Evolutionary conservation across 2,888 invertebrate species (phyloP).

Genomic region (Scrobipalpa atriplicella): DNA sequence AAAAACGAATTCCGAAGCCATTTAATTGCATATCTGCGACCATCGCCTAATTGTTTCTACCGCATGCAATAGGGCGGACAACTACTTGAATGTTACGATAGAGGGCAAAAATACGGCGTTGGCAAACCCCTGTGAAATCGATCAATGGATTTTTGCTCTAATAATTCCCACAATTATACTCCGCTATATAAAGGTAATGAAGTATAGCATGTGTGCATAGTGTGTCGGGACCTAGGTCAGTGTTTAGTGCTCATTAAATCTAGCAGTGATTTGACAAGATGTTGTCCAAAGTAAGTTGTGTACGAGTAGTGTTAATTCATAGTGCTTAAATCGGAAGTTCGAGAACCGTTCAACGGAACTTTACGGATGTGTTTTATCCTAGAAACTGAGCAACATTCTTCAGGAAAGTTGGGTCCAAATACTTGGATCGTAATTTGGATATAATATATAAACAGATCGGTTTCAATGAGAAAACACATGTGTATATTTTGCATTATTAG

Average conservation of each 20-base stretch:
- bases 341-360: background rate
- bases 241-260: slow-evolving; percentile 35
- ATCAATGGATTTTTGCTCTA: slow-evolving; percentile 78
- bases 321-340: background rate
- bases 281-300: slow-evolving; percentile 63
- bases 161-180: slow-evolving; percentile 79
- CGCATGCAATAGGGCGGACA: slow-evolving; percentile 38
- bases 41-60: slow-evolving; percentile 34
- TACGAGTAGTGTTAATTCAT: background rate
- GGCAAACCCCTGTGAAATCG: slow-evolving; percentile 74
- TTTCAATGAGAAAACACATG: background rate
- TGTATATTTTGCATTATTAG: background rate
- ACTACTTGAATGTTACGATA: slow-evolving; percentile 57
- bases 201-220: slow-evolving; percentile 54
- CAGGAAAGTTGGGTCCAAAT: too few relatives aligned
- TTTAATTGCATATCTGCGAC: slow-evolving; percentile 32
- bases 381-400: background rate
- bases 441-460: too few relatives aligned
- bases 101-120: slow-evolving; percentile 47
- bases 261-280: slow-evolving; percentile 46
- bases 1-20: slow-evolving; percentile 19
- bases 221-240: slow-evolving; percentile 50
- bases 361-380: background rate
- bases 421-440: too few relatives aligned
- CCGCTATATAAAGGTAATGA: slow-evolving; percentile 74